Conservation (phyloP, 1,140 invertebrate species). For the Streblospio benedicti region DNA sequence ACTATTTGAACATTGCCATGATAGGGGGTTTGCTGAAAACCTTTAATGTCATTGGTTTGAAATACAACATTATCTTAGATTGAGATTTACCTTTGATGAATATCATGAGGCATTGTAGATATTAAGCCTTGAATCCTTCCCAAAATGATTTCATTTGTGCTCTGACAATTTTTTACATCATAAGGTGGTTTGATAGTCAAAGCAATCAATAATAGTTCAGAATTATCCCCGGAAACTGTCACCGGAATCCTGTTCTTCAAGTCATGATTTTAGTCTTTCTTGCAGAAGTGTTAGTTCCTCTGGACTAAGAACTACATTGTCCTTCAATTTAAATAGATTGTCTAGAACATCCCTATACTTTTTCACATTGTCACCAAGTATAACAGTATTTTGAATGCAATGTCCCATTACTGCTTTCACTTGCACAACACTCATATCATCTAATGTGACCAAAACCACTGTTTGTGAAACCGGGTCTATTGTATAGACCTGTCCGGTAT, state of each 20-base stretch:
- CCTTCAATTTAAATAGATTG: constrained; percentile 26
- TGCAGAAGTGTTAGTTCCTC: constrained; percentile 30
- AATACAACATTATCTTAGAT: too few species aligned
- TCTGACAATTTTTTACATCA: constrained; percentile 32
- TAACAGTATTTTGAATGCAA: constrained; percentile 25
- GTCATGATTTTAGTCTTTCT: constrained; percentile 33
- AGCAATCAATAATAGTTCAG: constrained; percentile 32
- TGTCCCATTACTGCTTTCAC: constrained; percentile 28
- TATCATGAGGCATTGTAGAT: constrained; percentile 40
- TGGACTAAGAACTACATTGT: constrained; percentile 16
- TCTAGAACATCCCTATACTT: constrained; percentile 26
- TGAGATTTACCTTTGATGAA: constrained; percentile 30
- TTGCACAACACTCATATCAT: neutral
- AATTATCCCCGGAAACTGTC: constrained; percentile 16
- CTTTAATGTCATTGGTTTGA: too few species aligned
- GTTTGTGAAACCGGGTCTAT: constrained; percentile 42
- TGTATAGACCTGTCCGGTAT: constrained; percentile 40
- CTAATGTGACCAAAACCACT: constrained; percentile 27
- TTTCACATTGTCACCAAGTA: constrained; percentile 25
- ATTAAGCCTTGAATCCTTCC: constrained; percentile 42
- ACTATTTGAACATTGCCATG: too few species aligned
- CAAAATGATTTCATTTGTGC: constrained; percentile 44
- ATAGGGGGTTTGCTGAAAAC: too few species aligned
- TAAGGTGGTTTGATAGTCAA: constrained; percentile 40
- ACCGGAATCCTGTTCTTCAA: constrained; percentile 41